Percentiles rank a stretch among this genome's conserved stretches.
phyloP scores from a whole-genome alignment of 2,113 vertebrate species.

The human (Homo sapiens) region DNA sequence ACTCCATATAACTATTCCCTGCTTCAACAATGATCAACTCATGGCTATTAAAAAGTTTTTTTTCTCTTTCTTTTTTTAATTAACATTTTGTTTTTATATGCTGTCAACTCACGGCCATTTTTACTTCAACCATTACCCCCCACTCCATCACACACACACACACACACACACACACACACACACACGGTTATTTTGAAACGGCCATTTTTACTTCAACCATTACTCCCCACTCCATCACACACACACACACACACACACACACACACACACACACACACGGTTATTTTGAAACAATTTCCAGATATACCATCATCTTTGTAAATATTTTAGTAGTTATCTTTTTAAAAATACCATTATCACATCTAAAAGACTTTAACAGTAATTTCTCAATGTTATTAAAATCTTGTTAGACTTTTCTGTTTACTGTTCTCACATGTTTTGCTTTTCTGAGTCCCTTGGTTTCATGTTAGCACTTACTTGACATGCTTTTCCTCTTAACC shows the following conservation, averaged over 20 bases:
- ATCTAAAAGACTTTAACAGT: background rate
- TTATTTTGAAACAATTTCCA: slow-evolving; percentile 26
- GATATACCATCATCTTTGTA: background rate
- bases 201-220: background rate
- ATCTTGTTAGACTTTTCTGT: background rate
- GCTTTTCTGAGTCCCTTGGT: background rate
- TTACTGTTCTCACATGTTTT: background rate
- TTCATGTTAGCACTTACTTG: background rate
- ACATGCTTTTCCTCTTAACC: background rate
- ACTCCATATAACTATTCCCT: background rate
- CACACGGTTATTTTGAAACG: too few relatives aligned
- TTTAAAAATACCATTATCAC: background rate
- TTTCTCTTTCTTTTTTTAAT: background rate
- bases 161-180: too few relatives aligned
- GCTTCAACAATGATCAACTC: background rate
- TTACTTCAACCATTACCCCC: background rate
- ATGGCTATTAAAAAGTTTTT: background rate
- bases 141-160: background rate
- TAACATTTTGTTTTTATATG: background rate
- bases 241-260: too few relatives aligned
- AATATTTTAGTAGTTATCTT: background rate
- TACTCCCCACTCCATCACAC: background rate
- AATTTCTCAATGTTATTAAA: background rate
- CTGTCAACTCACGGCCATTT: background rate
- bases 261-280: background rate